phyloP scores from a whole-genome alignment of 2,888 invertebrate species.

The Malthinus flaveolus region DNA sequence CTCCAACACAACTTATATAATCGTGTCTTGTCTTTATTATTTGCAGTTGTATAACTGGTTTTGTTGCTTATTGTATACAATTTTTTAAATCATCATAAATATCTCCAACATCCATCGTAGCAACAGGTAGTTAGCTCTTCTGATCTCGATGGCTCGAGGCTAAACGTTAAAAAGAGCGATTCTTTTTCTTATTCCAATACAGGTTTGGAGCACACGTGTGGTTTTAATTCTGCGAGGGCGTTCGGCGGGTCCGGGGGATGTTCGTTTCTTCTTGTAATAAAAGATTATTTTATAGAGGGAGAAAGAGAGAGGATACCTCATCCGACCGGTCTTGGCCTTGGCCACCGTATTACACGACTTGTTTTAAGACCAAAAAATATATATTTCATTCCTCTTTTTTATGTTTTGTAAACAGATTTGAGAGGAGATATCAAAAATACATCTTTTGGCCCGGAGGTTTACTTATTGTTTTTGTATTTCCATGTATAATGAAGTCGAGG shows the following conservation, averaged over 20 bases:
- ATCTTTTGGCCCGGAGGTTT: neutral
- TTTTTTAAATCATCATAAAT: conserved; percentile 1
- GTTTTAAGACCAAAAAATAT: conserved; percentile 3
- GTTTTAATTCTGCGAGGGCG: conserved; percentile 23
- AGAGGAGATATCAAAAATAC: conserved; percentile 4
- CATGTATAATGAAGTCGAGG: no score
- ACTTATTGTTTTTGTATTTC: neutral
- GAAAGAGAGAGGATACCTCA: conserved; percentile 5
- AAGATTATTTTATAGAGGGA: conserved; percentile 21
- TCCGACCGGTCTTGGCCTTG: conserved; percentile 30
- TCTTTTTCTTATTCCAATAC: conserved; percentile 26
- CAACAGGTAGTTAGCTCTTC: conserved; percentile 21
- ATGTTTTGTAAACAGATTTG: conserved; percentile 15
- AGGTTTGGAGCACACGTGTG: conserved; percentile 29
- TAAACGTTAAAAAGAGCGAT: conserved; percentile 10
- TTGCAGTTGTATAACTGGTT: neutral
- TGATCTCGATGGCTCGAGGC: conserved; percentile 15
- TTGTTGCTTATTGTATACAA: conserved; percentile 3
- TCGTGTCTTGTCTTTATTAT: neutral
- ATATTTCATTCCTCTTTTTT: neutral
- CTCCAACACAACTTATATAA: neutral
- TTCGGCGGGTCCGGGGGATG: conserved; percentile 20
- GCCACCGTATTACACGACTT: conserved; percentile 32
- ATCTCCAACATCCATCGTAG: conserved; percentile 3
- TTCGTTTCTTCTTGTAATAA: conserved; percentile 1